Percentiles rank a stretch among this genome's conserved stretches.
Evolutionary conservation across 2,113 vertebrate genomes (phyloP).

Genomic region (Proterorhinus semilunaris): DNA sequence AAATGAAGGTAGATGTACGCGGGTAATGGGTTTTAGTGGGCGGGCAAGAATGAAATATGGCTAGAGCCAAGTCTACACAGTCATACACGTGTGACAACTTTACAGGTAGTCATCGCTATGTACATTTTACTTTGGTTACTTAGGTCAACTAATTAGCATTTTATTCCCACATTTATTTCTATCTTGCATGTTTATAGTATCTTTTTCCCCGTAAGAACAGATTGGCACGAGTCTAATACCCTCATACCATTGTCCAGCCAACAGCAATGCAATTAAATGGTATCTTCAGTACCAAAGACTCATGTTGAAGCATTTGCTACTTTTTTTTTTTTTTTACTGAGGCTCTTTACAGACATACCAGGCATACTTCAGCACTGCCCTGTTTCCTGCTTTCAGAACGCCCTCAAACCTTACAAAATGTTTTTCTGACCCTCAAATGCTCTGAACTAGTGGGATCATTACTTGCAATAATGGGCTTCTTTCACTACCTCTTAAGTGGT

Average conservation of each 20-base stretch:
- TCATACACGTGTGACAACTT: too few species aligned
- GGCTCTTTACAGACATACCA: constrained; percentile 61
- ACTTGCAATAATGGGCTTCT: neutral
- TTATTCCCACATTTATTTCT: too few species aligned
- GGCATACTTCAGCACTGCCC: constrained; percentile 41
- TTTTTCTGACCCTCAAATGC: constrained; percentile 1
- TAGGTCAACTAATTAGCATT: too few species aligned
- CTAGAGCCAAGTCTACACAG: too few species aligned
- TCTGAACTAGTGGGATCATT: neutral
- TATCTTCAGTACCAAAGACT: constrained; percentile 31
- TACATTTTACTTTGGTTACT: too few species aligned
- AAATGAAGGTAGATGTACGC: too few species aligned
- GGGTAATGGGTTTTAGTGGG: too few species aligned
- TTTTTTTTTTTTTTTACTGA: constrained; percentile 9
- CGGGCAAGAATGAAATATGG: too few species aligned
- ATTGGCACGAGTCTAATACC: constrained; percentile 12
- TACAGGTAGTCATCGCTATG: too few species aligned
- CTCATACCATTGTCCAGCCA: constrained; percentile 21
- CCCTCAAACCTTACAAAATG: constrained; percentile 15
- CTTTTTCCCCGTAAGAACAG: too few species aligned
- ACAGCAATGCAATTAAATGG: constrained; percentile 32
- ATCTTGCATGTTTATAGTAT: too few species aligned
- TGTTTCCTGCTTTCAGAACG: constrained; percentile 27
- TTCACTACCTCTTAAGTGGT: constrained; percentile 2
- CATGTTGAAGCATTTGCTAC: constrained; percentile 42